Evolutionary conservation across 2,888 invertebrate species (phyloP).

Genomic region (Dicycla oo): DNA sequence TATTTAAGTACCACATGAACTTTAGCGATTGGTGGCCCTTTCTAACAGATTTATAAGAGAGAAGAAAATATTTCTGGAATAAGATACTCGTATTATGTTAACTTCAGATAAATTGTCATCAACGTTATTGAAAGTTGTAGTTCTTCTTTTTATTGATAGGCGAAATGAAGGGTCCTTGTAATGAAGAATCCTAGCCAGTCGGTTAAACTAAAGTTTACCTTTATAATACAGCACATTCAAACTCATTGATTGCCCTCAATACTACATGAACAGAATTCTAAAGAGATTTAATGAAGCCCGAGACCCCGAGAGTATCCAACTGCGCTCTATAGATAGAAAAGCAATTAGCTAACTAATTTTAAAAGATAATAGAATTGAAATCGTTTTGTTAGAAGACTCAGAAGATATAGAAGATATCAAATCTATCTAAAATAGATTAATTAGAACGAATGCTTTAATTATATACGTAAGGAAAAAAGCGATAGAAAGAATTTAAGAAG

Average conservation of each 20-base stretch:
- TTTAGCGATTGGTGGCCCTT: neutral
- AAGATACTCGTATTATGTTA: too few species aligned
- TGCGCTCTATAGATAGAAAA: conserved; percentile 22
- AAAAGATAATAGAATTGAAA: conserved; percentile 35
- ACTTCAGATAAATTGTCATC: too few species aligned
- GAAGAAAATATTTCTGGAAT: neutral
- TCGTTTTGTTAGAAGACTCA: conserved; percentile 3
- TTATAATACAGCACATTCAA: conserved; percentile 17
- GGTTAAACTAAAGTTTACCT: neutral
- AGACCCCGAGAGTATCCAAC: neutral
- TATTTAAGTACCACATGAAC: too few species aligned
- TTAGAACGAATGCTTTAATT: neutral
- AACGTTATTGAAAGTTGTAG: too few species aligned
- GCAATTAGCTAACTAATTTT: conserved; percentile 44
- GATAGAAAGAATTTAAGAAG: too few species aligned
- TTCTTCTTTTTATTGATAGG: too few species aligned
- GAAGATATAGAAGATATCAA: neutral
- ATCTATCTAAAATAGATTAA: neutral
- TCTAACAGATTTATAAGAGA: neutral
- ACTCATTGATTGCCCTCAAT: conserved; percentile 41
- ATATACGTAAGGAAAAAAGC: too few species aligned
- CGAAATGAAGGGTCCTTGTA: too few species aligned
- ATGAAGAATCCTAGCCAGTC: too few species aligned
- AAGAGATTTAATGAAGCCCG: conserved; percentile 43
- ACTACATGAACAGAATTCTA: conserved; percentile 44